Evolutionary conservation across 2,113 vertebrate genomes (phyloP).

Genomic region (Apeltes quadracus): DNA sequence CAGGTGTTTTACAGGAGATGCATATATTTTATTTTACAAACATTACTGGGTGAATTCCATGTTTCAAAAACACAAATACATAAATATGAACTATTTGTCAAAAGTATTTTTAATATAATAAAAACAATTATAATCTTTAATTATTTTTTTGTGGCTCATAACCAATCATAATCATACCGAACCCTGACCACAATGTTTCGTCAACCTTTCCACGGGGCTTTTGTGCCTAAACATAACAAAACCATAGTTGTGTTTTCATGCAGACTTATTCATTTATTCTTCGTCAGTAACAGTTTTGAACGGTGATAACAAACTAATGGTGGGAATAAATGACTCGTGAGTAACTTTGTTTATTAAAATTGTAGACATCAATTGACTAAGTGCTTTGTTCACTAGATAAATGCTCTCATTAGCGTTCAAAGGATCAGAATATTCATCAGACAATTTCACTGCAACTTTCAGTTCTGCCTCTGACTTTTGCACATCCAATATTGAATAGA

Average conservation of each 20-base stretch:
- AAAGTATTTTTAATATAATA: too few relatives aligned
- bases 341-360: neutral
- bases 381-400: neutral
- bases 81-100: too few relatives aligned
- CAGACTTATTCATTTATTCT: neutral
- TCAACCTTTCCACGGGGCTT: neutral
- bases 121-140: too few relatives aligned
- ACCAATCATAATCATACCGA: too few relatives aligned
- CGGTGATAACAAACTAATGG: neutral
- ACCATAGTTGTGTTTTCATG: neutral
- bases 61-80: too few relatives aligned
- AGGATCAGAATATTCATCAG: neutral
- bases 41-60: too few relatives aligned
- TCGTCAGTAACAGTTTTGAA: neutral
- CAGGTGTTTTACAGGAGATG: too few relatives aligned
- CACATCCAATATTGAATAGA: too few relatives aligned
- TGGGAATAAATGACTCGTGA: neutral
- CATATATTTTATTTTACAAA: too few relatives aligned
- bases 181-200: neutral
- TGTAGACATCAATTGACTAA: neutral
- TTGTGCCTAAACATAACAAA: neutral
- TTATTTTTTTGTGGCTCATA: too few relatives aligned
- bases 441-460: neutral
- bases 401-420: neutral
- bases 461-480: neutral